Percentiles rank a stretch among this genome's conserved stretches.
These are phyloP conservation scores for Pluvianellus socialis DNA, from an alignment of 2,113 vertebrate genomes.

Conservation along the genomic window DNA sequence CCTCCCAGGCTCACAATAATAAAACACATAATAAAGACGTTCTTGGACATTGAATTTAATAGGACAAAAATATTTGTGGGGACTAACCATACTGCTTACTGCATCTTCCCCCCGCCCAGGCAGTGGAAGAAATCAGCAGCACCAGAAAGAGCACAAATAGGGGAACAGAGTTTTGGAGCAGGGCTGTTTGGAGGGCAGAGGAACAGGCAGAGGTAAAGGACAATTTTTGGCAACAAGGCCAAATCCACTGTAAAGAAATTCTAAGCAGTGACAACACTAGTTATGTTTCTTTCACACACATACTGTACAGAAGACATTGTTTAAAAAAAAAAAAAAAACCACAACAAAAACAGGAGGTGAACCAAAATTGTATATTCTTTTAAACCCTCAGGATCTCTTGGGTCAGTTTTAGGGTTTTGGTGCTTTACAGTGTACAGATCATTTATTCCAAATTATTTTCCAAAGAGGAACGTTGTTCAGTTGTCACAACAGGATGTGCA, in stretches of 20 bases:
- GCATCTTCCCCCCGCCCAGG: background rate
- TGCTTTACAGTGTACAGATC: background rate
- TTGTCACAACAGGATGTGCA: rapidly evolving
- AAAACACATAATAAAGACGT: background rate
- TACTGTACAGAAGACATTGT: background rate
- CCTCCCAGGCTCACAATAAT: background rate
- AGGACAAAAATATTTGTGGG: background rate
- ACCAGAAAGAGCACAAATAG: background rate
- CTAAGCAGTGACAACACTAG: background rate
- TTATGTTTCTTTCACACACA: background rate
- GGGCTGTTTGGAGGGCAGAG: background rate
- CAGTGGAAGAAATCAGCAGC: background rate
- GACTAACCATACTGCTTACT: background rate
- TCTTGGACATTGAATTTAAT: background rate
- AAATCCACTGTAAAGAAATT: background rate
- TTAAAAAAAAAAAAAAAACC: background rate
- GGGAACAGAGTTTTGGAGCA: background rate
- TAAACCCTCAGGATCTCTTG: background rate
- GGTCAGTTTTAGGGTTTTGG: background rate
- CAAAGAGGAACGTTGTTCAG: background rate
- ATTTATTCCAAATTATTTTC: background rate
- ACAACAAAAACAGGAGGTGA: background rate
- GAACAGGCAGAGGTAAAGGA: background rate
- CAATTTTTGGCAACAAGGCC: background rate
- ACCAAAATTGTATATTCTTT: background rate